Base-by-base conservation (phyloP, 1,140 invertebrate species). In the Zaprionus tsacasi region DNA sequence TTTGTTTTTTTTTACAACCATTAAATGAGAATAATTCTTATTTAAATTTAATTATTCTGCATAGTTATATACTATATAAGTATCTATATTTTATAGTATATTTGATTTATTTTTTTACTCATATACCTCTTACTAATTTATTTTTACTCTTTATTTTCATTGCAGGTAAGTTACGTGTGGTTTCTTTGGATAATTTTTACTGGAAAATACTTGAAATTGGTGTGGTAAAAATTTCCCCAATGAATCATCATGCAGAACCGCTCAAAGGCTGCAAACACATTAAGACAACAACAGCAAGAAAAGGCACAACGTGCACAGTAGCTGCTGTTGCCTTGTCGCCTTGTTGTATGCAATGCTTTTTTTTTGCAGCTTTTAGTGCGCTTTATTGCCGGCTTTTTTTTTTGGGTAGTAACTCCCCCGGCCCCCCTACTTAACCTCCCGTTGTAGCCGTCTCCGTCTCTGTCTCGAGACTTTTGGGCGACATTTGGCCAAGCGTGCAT, bases 231-330 rank as follows among this genome's bases (percentile, higher is more conserved):
- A 25, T 15, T 11, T 13, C 38, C 38, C 56, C 68, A 55, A 76
- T 79, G 73, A 79, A 67, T 79, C 76, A 79, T 79, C 68, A 45
- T 57, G 52, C 48, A 78, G 61, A 66, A 48, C 40, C 56, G 71
- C 71, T 78, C 66, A 66, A 75, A 27, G 40, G 56, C 74, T 59
- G 35, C 43, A 76, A 78, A 70, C 38, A 68, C 76, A 59, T 75
- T 64, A 70, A 59, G 58, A 73, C 33, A 63, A 45, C 43, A 57
- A 35, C 27, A 21, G 21, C 6, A 43, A 21, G 21, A 21, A 58
- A 21, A 6, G 21, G 27, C 50, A 48, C 54, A 43, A 50, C 61
- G 55, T 56, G 17, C 43, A 61, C 12, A 43, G 17, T 45, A 48
- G 30, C 55, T 45, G 52, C 35, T 56, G 25, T 13, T 68, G 36